Evolutionary conservation across 2,113 vertebrate species (phyloP).

Genomic region (Hylia prasina): DNA sequence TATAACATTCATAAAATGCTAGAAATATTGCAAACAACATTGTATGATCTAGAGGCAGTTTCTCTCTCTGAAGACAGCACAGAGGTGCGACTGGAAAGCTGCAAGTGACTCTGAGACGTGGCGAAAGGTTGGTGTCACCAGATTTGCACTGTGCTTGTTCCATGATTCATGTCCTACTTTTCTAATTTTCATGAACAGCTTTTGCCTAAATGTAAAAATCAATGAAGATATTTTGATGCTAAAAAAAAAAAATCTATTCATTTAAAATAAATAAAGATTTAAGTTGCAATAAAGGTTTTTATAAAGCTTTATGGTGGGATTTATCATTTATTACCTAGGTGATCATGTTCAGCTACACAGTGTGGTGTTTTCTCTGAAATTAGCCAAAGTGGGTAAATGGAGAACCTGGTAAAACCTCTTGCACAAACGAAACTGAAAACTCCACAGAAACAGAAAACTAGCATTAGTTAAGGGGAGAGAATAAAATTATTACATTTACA

Average conservation of each 20-base stretch:
- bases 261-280: constrained; percentile 18
- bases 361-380: neutral
- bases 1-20: neutral
- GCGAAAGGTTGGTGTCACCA: neutral
- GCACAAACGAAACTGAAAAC: neutral
- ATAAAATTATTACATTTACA: neutral
- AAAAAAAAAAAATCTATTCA: neutral
- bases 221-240: neutral
- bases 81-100: neutral
- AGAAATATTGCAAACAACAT: neutral
- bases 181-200: constrained; percentile 17
- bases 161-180: neutral
- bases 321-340: neutral
- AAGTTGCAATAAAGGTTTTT: constrained; percentile 54
- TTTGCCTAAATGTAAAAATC: neutral
- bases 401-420: neutral
- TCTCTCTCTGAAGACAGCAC: neutral
- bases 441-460: neutral
- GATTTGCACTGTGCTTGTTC: neutral
- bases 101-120: neutral
- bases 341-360: neutral
- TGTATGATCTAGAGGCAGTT: neutral
- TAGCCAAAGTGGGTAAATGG: neutral
- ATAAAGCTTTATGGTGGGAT: neutral
- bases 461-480: neutral